A percentile compares a stretch with the other conserved stretches of the same genome.
Evolutionary conservation across 1,140 invertebrate genomes (phyloP).

Genomic region (Metopolophium dirhodum): DNA sequence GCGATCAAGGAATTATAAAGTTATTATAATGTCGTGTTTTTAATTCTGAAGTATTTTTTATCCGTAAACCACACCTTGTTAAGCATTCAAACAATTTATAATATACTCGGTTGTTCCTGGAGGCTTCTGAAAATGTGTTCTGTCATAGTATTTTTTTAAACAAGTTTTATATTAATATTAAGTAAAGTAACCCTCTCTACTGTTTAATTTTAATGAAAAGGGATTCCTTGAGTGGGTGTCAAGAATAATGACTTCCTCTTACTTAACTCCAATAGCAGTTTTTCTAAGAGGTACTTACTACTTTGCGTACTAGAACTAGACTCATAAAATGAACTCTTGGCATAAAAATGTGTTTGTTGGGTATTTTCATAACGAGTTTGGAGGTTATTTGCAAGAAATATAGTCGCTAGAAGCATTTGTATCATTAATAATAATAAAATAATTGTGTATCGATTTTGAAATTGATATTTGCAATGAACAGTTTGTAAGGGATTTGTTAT

Average conservation of each 20-base stretch:
- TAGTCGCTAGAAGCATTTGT: neutral
- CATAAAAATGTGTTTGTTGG: neutral
- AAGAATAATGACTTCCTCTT: constrained; percentile 34
- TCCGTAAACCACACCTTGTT: constrained; percentile 35
- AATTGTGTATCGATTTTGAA: neutral
- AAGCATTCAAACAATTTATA: constrained; percentile 35
- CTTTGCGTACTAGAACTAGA: neutral
- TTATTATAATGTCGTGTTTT: constrained; percentile 14
- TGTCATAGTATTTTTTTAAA: neutral
- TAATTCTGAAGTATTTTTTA: constrained; percentile 3
- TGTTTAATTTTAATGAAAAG: neutral
- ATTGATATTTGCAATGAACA: neutral
- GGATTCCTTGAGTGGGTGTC: neutral
- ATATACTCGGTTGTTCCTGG: neutral
- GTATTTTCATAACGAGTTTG: neutral
- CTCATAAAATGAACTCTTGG: constrained; percentile 15
- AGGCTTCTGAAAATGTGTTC: neutral
- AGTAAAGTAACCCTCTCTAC: neutral
- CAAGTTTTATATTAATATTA: neutral
- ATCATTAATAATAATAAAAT: neutral
- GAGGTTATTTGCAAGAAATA: neutral
- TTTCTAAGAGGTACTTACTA: neutral
- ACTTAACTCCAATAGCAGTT: neutral
- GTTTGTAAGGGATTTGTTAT: neutral
- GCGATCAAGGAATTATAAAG: neutral